Evolutionary conservation across 1,140 invertebrate genomes (phyloP).

Genomic region (Pristionchus pacificus): DNA sequence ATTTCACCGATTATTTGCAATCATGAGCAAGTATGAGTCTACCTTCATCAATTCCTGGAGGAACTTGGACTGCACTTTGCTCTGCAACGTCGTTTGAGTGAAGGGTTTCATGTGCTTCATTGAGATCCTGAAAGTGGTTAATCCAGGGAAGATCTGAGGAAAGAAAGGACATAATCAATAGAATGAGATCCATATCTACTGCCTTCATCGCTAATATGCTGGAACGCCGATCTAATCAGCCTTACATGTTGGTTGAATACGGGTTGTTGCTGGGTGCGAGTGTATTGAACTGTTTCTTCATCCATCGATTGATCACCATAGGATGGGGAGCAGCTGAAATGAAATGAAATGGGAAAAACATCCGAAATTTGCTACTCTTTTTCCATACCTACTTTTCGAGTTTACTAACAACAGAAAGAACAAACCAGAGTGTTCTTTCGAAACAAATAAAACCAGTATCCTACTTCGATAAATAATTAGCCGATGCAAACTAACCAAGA

Average conservation of each 20-base stretch:
- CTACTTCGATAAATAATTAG: too few relatives aligned
- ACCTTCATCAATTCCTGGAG: slow-evolving; percentile 53
- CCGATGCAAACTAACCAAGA: too few relatives aligned
- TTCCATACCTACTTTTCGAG: too few relatives aligned
- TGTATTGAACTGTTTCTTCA: slow-evolving; percentile 50
- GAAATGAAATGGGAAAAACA: too few relatives aligned
- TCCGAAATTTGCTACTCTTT: too few relatives aligned
- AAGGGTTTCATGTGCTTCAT: slow-evolving; percentile 57
- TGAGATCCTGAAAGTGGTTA: slow-evolving; percentile 43
- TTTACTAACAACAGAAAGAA: too few relatives aligned
- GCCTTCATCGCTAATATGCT: neutral
- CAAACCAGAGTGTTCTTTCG: too few relatives aligned
- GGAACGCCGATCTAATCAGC: neutral
- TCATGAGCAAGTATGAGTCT: neutral
- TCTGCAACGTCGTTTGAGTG: slow-evolving; percentile 53
- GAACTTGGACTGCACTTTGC: slow-evolving; percentile 49
- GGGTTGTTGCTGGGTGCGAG: slow-evolving; percentile 36
- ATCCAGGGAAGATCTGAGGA: too few relatives aligned
- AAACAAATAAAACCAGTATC: too few relatives aligned
- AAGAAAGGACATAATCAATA: slow-evolving; percentile 1
- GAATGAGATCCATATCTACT: neutral
- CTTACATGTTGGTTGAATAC: neutral
- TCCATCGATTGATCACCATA: slow-evolving; percentile 47
- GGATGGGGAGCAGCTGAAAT: too few relatives aligned
- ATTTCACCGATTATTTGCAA: neutral